Evolutionary conservation across 2,797 vertebrate species (phyloP), one percentile per base, ranked within the genome.

Genomic region (Parauchenoglanis punctatus): DNA sequence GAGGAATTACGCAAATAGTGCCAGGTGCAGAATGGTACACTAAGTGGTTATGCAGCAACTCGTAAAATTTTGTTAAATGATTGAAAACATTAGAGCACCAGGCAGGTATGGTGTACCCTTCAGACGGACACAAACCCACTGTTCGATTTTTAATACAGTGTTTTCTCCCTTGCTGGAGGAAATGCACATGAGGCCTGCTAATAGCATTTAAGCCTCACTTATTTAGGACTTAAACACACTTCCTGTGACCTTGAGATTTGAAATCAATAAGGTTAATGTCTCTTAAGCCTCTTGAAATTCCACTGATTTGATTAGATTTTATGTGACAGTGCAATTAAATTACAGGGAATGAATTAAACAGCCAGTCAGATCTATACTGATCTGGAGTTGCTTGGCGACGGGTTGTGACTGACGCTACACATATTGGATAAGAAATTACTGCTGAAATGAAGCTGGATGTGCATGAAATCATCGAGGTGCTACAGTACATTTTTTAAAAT

Each of bases 21-120:
- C 40, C 87, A 75, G 65, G 87, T 81, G 75, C 67, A 46, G 52
- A 85, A 44, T 23, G 77, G 46, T 44, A n/a, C 28, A 17, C 83
- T 81, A 81, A 88, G 83, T 81, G 87, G 77, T 81, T 85, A 63
- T 75, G 58, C 76, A 81, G 83, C 56, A 88, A 81, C 73, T 81
- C 63, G 54, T 70, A 72, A 88, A 82, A 44, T 44, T 46, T 46
- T 73, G 56, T 65, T 85, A 40, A 81, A 85, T 58, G 56, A 73
- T 44, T 88, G 31, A 88, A 85, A 82, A 81, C 54, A 72, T 83
- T 83, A 78, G 17, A 10, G 18, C 61, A 20, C 46, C 52, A 61
- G 56, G 13, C 31, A 72, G 52, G 52, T 65, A 54, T 20, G 61
- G 18, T 25, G 46, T 31, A 46, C 11, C 17, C 0, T 81, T n/a